Percentiles rank a stretch among this genome's conserved stretches.
Conservation (phyloP, 2,797 vertebrate genomes). For the Todus mexicanus region DNA sequence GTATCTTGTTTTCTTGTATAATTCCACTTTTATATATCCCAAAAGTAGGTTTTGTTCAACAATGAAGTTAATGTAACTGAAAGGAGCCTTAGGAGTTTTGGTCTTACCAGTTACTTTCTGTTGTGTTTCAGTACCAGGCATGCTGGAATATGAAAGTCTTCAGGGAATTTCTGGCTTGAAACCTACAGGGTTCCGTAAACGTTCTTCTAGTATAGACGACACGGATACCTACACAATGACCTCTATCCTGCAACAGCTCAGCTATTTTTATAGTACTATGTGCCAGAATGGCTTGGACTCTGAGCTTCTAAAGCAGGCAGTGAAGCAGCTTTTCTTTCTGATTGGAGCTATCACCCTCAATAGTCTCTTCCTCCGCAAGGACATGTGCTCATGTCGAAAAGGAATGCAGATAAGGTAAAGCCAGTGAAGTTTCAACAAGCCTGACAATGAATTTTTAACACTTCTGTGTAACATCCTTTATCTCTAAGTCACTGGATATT, state of each 20-base stretch:
- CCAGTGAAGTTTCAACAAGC: not conserved
- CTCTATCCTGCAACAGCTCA: conserved; percentile 88
- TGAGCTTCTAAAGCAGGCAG: conserved; percentile 83
- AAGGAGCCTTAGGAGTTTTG: not conserved
- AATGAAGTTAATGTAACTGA: not conserved
- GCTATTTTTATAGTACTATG: conserved; percentile 86
- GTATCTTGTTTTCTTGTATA: not conserved
- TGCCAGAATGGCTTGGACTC: conserved; percentile 89
- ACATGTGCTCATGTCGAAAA: conserved; percentile 98
- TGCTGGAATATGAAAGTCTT: conserved; percentile 95
- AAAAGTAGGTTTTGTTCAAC: not conserved
- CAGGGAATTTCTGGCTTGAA: conserved; percentile 97
- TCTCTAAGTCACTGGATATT: not conserved
- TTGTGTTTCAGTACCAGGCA: conserved; percentile 84
- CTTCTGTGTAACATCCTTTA: not conserved
- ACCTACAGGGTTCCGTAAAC: conserved; percentile 93
- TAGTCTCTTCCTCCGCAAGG: conserved; percentile 94
- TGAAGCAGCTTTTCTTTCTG: conserved; percentile 92
- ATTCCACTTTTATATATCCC: not conserved
- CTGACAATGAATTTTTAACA: not conserved
- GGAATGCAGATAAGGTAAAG: conserved; percentile 97
- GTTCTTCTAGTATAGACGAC: conserved; percentile 88
- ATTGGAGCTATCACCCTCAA: conserved; percentile 88
- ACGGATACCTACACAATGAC: conserved; percentile 85
- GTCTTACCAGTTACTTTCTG: not conserved